Evolutionary conservation across 1,140 invertebrate species (phyloP).

Genomic region (Ptiloglossa arizonensis): DNA sequence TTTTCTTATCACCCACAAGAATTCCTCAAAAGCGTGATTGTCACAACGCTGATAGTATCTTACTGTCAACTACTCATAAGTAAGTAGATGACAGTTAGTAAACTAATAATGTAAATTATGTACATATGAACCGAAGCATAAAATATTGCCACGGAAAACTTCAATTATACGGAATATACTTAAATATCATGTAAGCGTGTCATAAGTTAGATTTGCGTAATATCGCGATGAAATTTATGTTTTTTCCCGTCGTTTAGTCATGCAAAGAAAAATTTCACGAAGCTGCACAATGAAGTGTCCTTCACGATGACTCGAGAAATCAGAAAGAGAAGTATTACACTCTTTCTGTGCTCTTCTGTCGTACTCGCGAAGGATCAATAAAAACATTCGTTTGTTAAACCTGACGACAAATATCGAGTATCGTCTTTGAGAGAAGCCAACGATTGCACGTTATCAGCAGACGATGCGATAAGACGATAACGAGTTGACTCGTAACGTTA

Average conservation of each 20-base stretch:
- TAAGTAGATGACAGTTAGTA: too few species aligned
- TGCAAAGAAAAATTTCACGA: background rate
- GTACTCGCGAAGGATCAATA: conserved; percentile 26
- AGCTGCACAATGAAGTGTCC: conserved; percentile 18
- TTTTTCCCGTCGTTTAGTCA: background rate
- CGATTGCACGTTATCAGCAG: conserved; percentile 65
- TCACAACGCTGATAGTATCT: background rate
- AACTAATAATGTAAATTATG: background rate
- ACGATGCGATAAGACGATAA: conserved; percentile 65
- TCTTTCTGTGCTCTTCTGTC: background rate
- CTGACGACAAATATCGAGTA: conserved; percentile 51
- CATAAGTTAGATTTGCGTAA: conserved; percentile 1
- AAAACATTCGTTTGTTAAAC: conserved; percentile 52
- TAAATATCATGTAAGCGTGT: background rate
- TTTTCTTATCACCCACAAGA: background rate
- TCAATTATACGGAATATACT: background rate
- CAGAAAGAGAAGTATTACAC: background rate
- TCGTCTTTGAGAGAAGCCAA: conserved; percentile 59
- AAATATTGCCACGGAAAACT: background rate
- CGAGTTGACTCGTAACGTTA: conserved; percentile 44
- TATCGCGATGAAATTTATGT: conserved; percentile 11
- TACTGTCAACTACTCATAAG: background rate
- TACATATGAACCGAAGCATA: background rate
- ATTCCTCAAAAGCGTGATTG: background rate
- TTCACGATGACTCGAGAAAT: conserved; percentile 3